Evolutionary conservation across 2,888 invertebrate species (phyloP).

Genomic region (Metallyticus violacea): DNA sequence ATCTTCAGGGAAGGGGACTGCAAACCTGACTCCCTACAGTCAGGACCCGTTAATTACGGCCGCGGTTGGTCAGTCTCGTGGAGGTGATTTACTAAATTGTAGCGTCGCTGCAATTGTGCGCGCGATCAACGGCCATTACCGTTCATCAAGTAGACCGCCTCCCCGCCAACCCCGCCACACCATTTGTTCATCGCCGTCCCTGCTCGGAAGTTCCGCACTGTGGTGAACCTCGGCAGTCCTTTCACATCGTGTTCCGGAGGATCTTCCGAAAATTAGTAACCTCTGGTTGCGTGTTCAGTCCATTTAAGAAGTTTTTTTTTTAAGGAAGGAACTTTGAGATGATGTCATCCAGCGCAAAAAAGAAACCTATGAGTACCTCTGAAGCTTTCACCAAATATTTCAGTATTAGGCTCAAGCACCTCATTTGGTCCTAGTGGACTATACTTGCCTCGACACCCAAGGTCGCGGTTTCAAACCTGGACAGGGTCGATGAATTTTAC

Average conservation of each 20-base stretch:
- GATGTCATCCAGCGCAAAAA: too few species aligned
- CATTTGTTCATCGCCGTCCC: neutral
- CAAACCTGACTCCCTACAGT: too few species aligned
- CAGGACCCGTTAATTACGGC: neutral
- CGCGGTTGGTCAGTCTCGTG: neutral
- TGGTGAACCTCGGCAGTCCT: neutral
- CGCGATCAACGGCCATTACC: conserved; percentile 19
- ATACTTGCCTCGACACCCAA: too few species aligned
- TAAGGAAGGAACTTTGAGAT: too few species aligned
- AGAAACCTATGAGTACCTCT: too few species aligned
- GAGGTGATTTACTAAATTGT: neutral
- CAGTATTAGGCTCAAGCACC: too few species aligned
- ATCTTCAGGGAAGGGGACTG: neutral
- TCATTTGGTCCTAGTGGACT: too few species aligned
- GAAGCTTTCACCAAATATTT: too few species aligned
- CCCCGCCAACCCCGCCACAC: neutral
- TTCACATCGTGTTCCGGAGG: neutral
- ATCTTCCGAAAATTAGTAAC: neutral
- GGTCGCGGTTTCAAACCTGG: too few species aligned
- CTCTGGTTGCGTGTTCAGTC: neutral
- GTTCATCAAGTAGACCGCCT: conserved; percentile 4
- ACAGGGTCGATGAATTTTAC: too few species aligned
- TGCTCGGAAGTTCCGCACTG: neutral
- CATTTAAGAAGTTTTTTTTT: too few species aligned
- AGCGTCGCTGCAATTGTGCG: neutral